Base-by-base conservation (phyloP, 2,888 invertebrate genomes). In the Hermaeophaga mercurialis region DNA sequence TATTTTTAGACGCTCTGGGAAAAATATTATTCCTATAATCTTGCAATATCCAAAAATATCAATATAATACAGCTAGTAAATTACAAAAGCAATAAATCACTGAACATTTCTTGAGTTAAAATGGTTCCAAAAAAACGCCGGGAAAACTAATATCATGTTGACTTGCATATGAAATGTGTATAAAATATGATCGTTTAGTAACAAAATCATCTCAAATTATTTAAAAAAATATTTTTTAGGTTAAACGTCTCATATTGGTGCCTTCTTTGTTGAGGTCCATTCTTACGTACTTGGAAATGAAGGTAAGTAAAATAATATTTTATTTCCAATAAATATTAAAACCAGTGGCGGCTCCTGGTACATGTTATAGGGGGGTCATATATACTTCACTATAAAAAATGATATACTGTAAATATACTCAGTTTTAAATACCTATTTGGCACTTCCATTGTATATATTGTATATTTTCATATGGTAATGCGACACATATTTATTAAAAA, bases 261-360 rank as follows among this genome's bases (percentile, higher is more conserved):
- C 94, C 94, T 1, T 91, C 94, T 0, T 80, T 94, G 0, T 80
- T 95, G 1, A 84, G 88, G 5, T 87, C 91, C 0, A 81, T 94
- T 62, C 81, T 94, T 9, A 84, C 91, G 83, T 91, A 86, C 68
- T 77, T 90, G 8, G 82, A 85, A 22, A 75, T 89, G 44, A 82
- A 82, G 68, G 81, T 80, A 72, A 69, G 68, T 64, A 31, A 2
- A 28, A 28, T 8, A 5, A 9, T 28, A 8, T 36, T 36, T 36
- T 33, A 9, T 1, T 18, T 24, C 14, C 12, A 38, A 17, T 12
- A 22, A 7, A 22, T 22, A n/a, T n/a, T n/a, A n/a, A n/a, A n/a
- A n/a, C n/a, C n/a, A n/a, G n/a, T n/a, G n/a, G n/a, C n/a, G n/a
- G n/a, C n/a, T n/a, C n/a, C n/a, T n/a, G n/a, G n/a, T n/a, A n/a